phyloP scores from a whole-genome alignment of 2,888 invertebrate species.

The Torymus aiolomorphi region DNA sequence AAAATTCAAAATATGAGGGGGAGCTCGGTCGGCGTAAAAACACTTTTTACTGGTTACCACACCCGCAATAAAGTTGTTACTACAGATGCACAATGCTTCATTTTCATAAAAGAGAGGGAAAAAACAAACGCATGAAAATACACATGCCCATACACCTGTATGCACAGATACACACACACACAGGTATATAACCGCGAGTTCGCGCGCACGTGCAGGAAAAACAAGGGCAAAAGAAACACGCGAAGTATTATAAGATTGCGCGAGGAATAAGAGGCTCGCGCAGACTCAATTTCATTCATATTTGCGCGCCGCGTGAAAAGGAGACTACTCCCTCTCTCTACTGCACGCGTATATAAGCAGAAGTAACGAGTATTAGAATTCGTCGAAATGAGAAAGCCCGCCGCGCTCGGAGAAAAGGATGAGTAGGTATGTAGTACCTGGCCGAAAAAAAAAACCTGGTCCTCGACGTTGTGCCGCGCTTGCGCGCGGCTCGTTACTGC shows the following conservation, averaged over 20 bases:
- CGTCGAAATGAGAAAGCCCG: neutral
- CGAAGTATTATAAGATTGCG: conserved; percentile 21
- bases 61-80: conserved; percentile 23
- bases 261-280: neutral
- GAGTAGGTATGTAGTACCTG: too few relatives aligned
- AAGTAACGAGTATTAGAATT: conserved; percentile 33
- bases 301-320: conserved; percentile 10
- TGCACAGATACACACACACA: neutral
- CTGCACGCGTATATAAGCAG: conserved; percentile 4
- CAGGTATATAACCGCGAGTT: neutral
- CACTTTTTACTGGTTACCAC: conserved; percentile 18
- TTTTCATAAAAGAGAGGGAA: conserved; percentile 28
- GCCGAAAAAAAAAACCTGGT: too few relatives aligned
- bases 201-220: neutral
- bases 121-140: neutral
- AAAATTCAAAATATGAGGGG: conserved; percentile 20
- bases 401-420: neutral
- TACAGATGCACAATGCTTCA: conserved; percentile 25
- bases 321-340: neutral
- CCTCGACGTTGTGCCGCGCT: too few relatives aligned
- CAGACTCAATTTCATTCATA: conserved; percentile 32
- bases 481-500: too few relatives aligned
- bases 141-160: too few relatives aligned
- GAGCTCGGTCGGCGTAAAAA: conserved; percentile 2
- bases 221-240: conserved; percentile 1